These are phyloP conservation scores for Leptinotarsa rubiginosa DNA, from an alignment of 2,888 invertebrate genomes.

Conservation along the genomic window DNA sequence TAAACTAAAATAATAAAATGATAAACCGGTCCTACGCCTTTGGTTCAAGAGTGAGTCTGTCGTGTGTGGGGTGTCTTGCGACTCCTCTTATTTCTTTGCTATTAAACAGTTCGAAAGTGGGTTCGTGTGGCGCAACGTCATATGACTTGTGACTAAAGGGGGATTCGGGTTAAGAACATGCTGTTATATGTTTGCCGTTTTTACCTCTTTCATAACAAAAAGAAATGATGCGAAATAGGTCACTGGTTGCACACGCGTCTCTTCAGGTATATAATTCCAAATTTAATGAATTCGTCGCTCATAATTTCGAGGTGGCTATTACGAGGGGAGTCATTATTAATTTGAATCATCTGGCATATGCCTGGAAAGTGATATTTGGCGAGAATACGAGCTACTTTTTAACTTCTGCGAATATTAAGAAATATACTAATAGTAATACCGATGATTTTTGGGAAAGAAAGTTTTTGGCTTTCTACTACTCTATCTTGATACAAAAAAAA, in stretches of 20 bases:
- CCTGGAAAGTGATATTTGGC: not conserved
- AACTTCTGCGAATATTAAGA: not conserved
- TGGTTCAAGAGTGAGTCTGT: slow-evolving; percentile 28
- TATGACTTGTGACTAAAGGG: slow-evolving; percentile 47
- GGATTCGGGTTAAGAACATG: slow-evolving; percentile 33
- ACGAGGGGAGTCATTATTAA: slow-evolving; percentile 26
- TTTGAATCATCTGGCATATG: slow-evolving; percentile 35
- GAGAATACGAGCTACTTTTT: not conserved
- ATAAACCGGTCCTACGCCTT: slow-evolving; percentile 14
- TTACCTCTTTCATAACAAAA: slow-evolving; percentile 48
- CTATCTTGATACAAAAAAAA: no score
- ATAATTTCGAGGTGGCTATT: slow-evolving; percentile 27
- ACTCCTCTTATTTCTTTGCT: slow-evolving; percentile 40
- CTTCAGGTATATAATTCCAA: slow-evolving; percentile 46
- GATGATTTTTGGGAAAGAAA: no score
- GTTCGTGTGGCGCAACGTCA: slow-evolving; percentile 43
- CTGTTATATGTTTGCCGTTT: slow-evolving; percentile 45
- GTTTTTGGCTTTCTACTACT: no score
- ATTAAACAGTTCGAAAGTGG: slow-evolving; percentile 49
- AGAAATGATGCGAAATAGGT: slow-evolving; percentile 48
- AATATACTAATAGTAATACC: not conserved
- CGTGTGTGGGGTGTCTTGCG: slow-evolving; percentile 39
- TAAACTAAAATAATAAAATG: no score
- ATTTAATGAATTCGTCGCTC: slow-evolving; percentile 35
- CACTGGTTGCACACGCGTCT: slow-evolving; percentile 48